Conservation (phyloP, 2,797 vertebrate genomes). For the Dermochelys coriacea region DNA sequence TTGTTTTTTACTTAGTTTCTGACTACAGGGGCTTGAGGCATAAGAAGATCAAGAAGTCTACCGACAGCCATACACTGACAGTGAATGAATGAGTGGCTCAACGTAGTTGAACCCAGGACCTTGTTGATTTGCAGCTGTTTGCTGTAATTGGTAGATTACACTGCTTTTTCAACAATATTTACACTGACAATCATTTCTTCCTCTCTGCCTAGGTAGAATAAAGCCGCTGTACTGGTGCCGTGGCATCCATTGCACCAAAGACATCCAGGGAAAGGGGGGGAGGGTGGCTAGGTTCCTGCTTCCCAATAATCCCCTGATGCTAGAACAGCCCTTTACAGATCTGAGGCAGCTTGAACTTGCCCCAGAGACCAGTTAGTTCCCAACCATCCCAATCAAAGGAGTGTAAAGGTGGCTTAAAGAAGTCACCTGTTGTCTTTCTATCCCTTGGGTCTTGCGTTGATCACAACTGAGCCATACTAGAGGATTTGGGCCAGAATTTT, state of each 20-base stretch:
- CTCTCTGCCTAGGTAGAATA: not conserved
- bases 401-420: slow-evolving; percentile 57
- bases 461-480: not conserved
- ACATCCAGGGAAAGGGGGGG: not conserved
- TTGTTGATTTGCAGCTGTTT: not conserved
- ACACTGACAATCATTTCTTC: rapidly evolving
- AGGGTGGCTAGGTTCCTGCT: not conserved
- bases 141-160: rapidly evolving
- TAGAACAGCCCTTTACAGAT: not conserved
- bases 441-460: rapidly evolving
- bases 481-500: slow-evolving; percentile 45
- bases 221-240: rapidly evolving
- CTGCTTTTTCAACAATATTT: not conserved
- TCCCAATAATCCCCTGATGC: not conserved
- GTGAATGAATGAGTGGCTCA: not conserved
- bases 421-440: slow-evolving; percentile 68
- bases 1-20: slow-evolving; percentile 14
- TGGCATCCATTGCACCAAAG: not conserved
- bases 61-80: slow-evolving; percentile 48
- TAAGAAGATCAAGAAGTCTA: slow-evolving; percentile 38
- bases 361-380: slow-evolving; percentile 43
- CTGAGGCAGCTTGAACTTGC: not conserved
- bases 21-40: slow-evolving; percentile 48
- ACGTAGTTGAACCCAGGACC: not conserved
- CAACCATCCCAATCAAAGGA: slow-evolving; percentile 34